These are phyloP conservation scores for Folsomia candida DNA, from an alignment of 2,888 invertebrate species.

Conservation along the genomic window DNA sequence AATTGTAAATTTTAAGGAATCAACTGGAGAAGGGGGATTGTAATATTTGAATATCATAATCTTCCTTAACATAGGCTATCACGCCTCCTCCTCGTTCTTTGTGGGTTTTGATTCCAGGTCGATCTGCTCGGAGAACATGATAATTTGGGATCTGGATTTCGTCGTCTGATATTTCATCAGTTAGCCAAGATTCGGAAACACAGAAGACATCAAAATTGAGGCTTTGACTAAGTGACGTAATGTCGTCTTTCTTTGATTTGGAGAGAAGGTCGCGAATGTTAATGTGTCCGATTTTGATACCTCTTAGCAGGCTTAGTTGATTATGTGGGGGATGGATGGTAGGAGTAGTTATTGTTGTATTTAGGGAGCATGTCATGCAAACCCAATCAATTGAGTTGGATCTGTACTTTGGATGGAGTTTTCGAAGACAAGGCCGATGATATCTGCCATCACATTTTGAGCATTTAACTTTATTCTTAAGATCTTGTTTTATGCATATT, in stretches of 20 bases:
- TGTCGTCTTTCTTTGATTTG: constrained; percentile 14
- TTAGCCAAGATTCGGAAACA: constrained; percentile 12
- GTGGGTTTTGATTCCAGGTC: neutral
- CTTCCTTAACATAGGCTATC: neutral
- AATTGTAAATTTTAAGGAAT: neutral
- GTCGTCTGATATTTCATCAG: neutral
- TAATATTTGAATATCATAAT: neutral
- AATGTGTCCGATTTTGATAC: constrained; percentile 1
- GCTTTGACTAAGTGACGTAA: neutral
- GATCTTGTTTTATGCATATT: neutral
- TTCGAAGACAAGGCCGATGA: neutral
- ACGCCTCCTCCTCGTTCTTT: constrained; percentile 11
- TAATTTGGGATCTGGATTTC: constrained; percentile 6
- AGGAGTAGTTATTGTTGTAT: neutral
- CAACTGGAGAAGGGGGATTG: neutral
- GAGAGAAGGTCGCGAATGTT: constrained; percentile 10
- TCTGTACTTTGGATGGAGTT: neutral
- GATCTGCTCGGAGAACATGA: constrained; percentile 1
- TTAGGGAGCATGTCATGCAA: neutral
- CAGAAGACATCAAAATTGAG: constrained; percentile 10
- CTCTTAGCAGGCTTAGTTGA: neutral
- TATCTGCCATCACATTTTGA: neutral
- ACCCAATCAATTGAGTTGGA: neutral
- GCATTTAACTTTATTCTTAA: neutral
- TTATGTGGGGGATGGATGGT: neutral